Percentiles rank a stretch among this genome's conserved stretches.
These are phyloP conservation scores for Mesembrinibis cayennensis DNA, from an alignment of 2,113 vertebrate genomes.

Conservation along the genomic window DNA sequence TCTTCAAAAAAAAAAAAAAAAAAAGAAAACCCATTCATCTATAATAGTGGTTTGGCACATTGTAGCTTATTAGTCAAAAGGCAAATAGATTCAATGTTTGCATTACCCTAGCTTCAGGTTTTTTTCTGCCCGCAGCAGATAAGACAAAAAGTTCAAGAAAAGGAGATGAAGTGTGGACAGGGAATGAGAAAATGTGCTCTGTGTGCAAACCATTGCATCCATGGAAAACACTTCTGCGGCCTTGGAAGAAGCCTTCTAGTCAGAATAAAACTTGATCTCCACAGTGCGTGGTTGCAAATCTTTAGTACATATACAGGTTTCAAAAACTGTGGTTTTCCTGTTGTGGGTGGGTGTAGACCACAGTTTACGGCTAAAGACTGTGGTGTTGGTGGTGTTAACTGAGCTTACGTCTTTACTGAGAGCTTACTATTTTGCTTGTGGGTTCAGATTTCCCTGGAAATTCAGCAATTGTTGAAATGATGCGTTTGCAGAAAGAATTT, in stretches of 20 bases:
- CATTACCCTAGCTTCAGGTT: neutral
- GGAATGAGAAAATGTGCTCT: neutral
- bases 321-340: neutral
- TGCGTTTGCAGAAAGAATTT: neutral
- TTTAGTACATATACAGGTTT: neutral
- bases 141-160: neutral
- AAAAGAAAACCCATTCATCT: neutral
- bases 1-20: neutral
- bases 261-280: neutral
- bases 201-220: neutral
- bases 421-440: neutral
- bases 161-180: neutral
- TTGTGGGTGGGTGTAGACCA: neutral
- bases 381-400: neutral
- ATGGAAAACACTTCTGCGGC: neutral
- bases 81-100: neutral
- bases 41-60: neutral
- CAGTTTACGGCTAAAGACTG: neutral
- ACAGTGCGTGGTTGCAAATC: neutral
- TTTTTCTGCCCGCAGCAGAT: neutral
- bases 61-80: neutral
- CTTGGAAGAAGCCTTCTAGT: neutral
- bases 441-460: neutral
- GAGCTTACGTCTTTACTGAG: neutral
- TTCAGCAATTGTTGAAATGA: rapidly evolving